These are phyloP conservation scores for Ferdinandea cuprea DNA, from an alignment of 2,888 invertebrate genomes.

Conservation along the genomic window DNA sequence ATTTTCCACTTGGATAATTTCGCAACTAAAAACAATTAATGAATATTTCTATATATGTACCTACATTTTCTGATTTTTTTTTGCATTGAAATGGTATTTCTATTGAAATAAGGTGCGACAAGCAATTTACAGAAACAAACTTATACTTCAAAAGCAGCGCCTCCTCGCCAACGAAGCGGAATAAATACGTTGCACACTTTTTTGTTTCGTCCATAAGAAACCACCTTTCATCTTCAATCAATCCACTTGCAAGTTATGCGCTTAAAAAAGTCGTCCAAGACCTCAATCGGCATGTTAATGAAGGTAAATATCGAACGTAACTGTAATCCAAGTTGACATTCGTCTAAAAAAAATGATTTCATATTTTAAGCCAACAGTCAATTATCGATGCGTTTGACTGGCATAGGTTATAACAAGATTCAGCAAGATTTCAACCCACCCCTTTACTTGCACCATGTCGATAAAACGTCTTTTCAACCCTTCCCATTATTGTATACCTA, in stretches of 20 bases:
- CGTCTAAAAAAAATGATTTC: slow-evolving; percentile 39
- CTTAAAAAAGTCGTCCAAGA: slow-evolving; percentile 15
- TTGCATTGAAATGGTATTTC: background rate
- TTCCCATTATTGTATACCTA: background rate
- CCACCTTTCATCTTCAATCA: slow-evolving; percentile 52
- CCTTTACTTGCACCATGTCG: slow-evolving; percentile 13
- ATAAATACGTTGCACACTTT: slow-evolving; percentile 73
- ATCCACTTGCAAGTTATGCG: slow-evolving; percentile 55
- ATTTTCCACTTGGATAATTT: slow-evolving; percentile 19
- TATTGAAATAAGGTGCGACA: slow-evolving; percentile 27
- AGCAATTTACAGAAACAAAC: slow-evolving; percentile 26
- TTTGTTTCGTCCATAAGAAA: slow-evolving; percentile 33
- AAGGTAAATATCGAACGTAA: slow-evolving; percentile 25
- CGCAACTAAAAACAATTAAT: slow-evolving; percentile 23
- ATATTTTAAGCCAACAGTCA: slow-evolving; percentile 59
- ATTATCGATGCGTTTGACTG: slow-evolving; percentile 53
- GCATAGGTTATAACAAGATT: slow-evolving; percentile 5
- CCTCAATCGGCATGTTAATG: slow-evolving; percentile 31
- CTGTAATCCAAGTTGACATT: slow-evolving; percentile 58
- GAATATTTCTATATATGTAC: background rate
- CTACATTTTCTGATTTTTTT: background rate
- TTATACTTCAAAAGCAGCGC: slow-evolving; percentile 52
- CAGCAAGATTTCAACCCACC: slow-evolving; percentile 35
- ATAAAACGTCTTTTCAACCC: slow-evolving; percentile 21
- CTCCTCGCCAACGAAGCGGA: slow-evolving; percentile 47